Evolutionary conservation across 2,888 invertebrate genomes (phyloP).

Genomic region (Andrena trimmerana): DNA sequence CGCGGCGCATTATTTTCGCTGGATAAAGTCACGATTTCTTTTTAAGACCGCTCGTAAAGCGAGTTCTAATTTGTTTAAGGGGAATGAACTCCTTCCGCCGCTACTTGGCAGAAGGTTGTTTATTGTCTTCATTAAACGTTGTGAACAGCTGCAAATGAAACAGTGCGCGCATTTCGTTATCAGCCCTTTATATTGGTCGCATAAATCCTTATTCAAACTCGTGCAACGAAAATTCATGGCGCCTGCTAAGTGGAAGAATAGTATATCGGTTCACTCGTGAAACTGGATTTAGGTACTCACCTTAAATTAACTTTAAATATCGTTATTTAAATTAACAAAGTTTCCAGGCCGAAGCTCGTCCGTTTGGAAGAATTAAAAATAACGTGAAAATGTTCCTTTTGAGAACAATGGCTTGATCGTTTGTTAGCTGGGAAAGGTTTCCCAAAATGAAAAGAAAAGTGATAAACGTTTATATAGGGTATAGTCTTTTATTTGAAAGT

Average conservation of each 20-base stretch:
- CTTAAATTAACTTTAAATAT: not conserved
- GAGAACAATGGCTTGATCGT: not conserved
- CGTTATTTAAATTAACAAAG: not conserved
- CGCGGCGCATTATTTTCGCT: not conserved
- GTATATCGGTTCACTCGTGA: not conserved
- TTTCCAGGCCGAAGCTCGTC: not conserved
- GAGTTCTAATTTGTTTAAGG: slow-evolving; percentile 39
- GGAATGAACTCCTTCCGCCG: not conserved
- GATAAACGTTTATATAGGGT: too few relatives aligned
- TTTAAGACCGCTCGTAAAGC: slow-evolving; percentile 6
- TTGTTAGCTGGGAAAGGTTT: too few relatives aligned
- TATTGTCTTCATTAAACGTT: slow-evolving; percentile 27
- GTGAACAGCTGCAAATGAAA: slow-evolving; percentile 28
- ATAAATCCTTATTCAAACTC: slow-evolving; percentile 19
- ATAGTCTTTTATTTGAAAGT: too few relatives aligned
- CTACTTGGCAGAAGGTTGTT: slow-evolving; percentile 1
- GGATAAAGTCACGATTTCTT: not conserved
- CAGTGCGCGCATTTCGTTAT: slow-evolving; percentile 1
- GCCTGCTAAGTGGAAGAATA: slow-evolving; percentile 7
- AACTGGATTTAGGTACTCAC: slow-evolving; percentile 27
- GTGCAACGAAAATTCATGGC: slow-evolving; percentile 9
- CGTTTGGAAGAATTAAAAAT: not conserved
- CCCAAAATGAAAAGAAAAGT: too few relatives aligned
- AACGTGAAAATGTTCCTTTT: not conserved
- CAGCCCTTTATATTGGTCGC: not conserved